Base-by-base conservation (phyloP, 2,888 invertebrate genomes). In the Meganola albula region DNA sequence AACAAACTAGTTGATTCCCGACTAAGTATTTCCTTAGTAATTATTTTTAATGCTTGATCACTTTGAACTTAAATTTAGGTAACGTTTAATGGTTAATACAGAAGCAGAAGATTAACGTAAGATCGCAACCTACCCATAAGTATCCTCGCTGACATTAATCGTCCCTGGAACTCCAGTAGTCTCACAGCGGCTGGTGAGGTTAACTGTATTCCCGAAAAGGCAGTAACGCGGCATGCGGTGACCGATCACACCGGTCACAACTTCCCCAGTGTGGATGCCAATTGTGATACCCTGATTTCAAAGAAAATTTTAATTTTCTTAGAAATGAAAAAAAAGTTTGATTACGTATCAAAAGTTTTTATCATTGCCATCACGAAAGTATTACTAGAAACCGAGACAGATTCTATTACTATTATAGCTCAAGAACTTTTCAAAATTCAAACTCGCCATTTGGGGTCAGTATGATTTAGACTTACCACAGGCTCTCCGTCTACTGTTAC, bases 201-300 rank as follows among this genome's bases (percentile, higher is more conserved):
- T 97, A 8, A 97, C 97, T 0, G 97, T 97, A 78, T 97, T 97
- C 4, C 97, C 97, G 63, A 97, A 97, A 14, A 97, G 90, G 57
- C 95, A 95, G 74, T 96, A 97, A 13, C 97, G 90, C 0, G 97
- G 97, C 94, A 97, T 96, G 42, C 96, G 90, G 75, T 96, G 95
- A 2, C 97, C 97, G 45, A 97, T 97, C 4, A 97, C 97, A 8
- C 97, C 97, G 0, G 97, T 97, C 30, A 97, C 96, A 10, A 96
- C 96, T 72, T 97, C 97, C 0, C 97, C 97, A 2, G 95, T 94
- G 65, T 97, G 97, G 47, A 97, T 95, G 2, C 97, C 97, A 60
- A 97, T 96, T 10, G 97, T 97, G 43, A 97, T 94, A 86, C 92
- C 91, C 96, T 96, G 74, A n/a, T n/a, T n/a, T n/a, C n/a, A 3